phyloP scores from a whole-genome alignment of 2,888 invertebrate genomes.

The Esperia sulphurella region DNA sequence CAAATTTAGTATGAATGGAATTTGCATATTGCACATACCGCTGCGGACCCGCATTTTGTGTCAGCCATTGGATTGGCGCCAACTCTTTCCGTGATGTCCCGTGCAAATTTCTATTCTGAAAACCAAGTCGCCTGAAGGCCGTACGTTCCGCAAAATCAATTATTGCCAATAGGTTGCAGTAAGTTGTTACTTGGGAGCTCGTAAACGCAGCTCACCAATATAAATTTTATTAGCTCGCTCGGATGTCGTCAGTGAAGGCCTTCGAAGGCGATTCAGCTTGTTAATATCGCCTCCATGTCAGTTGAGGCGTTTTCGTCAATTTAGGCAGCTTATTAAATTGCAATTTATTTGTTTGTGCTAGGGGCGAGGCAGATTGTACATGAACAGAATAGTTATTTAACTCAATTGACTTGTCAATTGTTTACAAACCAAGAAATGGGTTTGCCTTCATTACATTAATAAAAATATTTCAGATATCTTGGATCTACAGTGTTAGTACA shows the following conservation, averaged over 20 bases:
- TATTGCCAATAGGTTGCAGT: slow-evolving; percentile 28
- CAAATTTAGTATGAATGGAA: slow-evolving; percentile 14
- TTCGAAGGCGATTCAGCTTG: slow-evolving; percentile 46
- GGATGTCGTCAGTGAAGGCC: slow-evolving; percentile 38
- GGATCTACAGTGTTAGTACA: no score
- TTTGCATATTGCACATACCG: slow-evolving; percentile 19
- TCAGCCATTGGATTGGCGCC: slow-evolving; percentile 34
- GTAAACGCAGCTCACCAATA: slow-evolving; percentile 36
- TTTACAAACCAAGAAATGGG: no score
- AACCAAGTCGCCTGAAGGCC: slow-evolving; percentile 26
- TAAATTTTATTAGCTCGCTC: slow-evolving; percentile 42
- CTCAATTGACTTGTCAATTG: no score
- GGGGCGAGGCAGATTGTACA: background rate
- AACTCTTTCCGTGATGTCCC: slow-evolving; percentile 18
- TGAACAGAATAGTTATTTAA: no score
- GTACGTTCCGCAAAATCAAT: slow-evolving; percentile 27
- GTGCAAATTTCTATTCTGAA: slow-evolving; percentile 20
- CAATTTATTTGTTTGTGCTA: background rate
- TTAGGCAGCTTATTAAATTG: background rate
- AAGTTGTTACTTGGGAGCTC: slow-evolving; percentile 19
- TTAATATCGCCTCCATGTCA: slow-evolving; percentile 34
- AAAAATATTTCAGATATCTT: no score
- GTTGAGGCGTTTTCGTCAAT: slow-evolving; percentile 18
- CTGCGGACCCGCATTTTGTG: slow-evolving; percentile 16
- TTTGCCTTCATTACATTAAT: no score